Conservation (phyloP, 2,113 vertebrate genomes). For the Caloenas nicobarica region DNA sequence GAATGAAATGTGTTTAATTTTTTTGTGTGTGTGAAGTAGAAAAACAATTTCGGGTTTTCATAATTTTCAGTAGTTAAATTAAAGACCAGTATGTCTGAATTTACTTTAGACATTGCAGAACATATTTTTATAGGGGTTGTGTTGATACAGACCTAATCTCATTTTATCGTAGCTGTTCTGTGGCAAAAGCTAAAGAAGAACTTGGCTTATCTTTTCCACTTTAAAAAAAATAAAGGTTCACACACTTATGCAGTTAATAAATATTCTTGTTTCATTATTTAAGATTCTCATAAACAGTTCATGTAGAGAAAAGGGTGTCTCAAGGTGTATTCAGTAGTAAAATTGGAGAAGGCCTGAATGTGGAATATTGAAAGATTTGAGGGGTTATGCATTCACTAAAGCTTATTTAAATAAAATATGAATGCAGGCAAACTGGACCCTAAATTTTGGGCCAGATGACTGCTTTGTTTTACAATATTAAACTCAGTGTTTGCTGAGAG, state of each 20-base stretch:
- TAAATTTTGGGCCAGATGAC: background rate
- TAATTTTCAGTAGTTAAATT: background rate
- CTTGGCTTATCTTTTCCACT: background rate
- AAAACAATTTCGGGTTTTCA: background rate
- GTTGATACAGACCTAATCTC: background rate
- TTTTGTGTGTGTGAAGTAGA: background rate
- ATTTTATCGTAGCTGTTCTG: background rate
- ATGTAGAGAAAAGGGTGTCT: background rate
- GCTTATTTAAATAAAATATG: background rate
- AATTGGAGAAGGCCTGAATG: background rate
- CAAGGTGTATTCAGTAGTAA: background rate
- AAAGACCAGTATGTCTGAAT: background rate
- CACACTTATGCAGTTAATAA: background rate
- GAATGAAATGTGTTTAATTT: background rate
- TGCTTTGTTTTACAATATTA: background rate
- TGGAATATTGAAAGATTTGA: background rate
- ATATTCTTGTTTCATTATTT: background rate
- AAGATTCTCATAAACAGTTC: background rate
- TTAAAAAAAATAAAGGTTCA: background rate
- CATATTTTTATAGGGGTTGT: background rate
- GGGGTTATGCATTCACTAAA: background rate
- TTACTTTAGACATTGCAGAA: background rate
- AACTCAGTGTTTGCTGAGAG: background rate
- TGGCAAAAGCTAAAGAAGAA: background rate
- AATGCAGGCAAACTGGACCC: background rate